Percentiles rank a stretch among this genome's conserved stretches.
Conservation (phyloP, 1,140 invertebrate genomes). For the Physella acuta region DNA sequence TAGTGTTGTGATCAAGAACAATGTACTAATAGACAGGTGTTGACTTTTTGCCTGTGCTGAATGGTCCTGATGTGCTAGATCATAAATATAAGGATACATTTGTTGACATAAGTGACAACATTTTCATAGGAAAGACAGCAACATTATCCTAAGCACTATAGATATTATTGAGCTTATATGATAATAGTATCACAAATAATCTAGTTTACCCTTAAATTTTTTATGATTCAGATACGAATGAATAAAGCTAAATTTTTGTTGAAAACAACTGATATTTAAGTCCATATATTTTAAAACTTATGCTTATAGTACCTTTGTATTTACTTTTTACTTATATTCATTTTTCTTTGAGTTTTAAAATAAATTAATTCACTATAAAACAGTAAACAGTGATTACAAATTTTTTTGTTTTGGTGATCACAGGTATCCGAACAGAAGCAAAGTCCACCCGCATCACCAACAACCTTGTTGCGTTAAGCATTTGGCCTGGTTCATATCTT, state of each 20-base stretch:
- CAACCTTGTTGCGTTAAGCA: constrained; percentile 42
- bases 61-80: constrained; percentile 35
- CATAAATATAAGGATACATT: constrained; percentile 38
- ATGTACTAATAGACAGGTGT: constrained; percentile 39
- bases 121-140: constrained; percentile 39
- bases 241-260: too few species aligned
- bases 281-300: too few species aligned
- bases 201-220: too few species aligned
- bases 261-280: too few species aligned
- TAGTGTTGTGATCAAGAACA: constrained; percentile 27
- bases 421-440: constrained; percentile 40
- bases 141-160: constrained; percentile 31
- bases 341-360: not conserved
- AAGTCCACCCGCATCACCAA: constrained; percentile 29
- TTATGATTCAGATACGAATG: too few species aligned
- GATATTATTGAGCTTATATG: constrained; percentile 29
- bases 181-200: constrained; percentile 26
- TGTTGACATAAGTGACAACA: constrained; percentile 32
- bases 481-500: constrained; percentile 41
- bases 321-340: too few species aligned
- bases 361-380: too few species aligned
- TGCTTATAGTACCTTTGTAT: too few species aligned
- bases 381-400: too few species aligned
- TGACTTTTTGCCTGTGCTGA: constrained; percentile 41
- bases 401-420: too few species aligned